A percentile compares a stretch with the other conserved stretches of the same genome.
These are phyloP conservation scores for Rhinoderma darwinii DNA, from an alignment of 2,113 vertebrate genomes.

Conservation along the genomic window DNA sequence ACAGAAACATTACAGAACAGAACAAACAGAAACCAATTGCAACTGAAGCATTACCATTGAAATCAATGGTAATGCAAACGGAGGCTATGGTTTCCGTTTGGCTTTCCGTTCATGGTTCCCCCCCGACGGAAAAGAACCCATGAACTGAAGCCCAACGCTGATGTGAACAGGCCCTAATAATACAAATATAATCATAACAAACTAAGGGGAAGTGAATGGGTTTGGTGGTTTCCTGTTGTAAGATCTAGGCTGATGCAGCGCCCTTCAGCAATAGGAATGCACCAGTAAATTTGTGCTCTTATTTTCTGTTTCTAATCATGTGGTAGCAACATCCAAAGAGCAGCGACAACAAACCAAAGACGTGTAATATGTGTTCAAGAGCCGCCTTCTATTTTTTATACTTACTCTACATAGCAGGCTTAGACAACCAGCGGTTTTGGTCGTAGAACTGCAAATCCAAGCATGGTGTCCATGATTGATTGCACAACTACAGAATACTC, in stretches of 20 bases:
- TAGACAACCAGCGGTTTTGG: neutral
- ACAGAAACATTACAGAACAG: too few relatives aligned
- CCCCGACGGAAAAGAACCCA: too few relatives aligned
- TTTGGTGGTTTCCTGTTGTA: neutral
- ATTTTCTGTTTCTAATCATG: neutral
- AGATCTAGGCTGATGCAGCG: neutral
- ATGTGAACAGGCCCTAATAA: too few relatives aligned
- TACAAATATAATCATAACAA: neutral
- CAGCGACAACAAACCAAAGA: slow-evolving; percentile 16
- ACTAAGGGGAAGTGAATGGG: too few relatives aligned
- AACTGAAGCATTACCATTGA: too few relatives aligned
- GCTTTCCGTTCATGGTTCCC: too few relatives aligned
- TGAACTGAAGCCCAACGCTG: too few relatives aligned
- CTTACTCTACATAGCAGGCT: neutral
- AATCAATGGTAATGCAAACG: too few relatives aligned
- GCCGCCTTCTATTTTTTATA: neutral
- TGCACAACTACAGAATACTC: neutral
- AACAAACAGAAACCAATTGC: too few relatives aligned
- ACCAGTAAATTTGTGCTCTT: neutral
- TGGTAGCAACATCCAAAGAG: neutral
- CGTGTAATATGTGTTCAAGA: neutral
- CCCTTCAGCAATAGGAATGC: neutral
- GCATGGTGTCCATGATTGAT: neutral
- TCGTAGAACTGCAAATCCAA: neutral
- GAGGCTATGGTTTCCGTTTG: too few relatives aligned